Percentiles rank a stretch among this genome's conserved stretches.
phyloP scores from a whole-genome alignment of 2,113 vertebrate species.

The Thinocorus orbignyianus region DNA sequence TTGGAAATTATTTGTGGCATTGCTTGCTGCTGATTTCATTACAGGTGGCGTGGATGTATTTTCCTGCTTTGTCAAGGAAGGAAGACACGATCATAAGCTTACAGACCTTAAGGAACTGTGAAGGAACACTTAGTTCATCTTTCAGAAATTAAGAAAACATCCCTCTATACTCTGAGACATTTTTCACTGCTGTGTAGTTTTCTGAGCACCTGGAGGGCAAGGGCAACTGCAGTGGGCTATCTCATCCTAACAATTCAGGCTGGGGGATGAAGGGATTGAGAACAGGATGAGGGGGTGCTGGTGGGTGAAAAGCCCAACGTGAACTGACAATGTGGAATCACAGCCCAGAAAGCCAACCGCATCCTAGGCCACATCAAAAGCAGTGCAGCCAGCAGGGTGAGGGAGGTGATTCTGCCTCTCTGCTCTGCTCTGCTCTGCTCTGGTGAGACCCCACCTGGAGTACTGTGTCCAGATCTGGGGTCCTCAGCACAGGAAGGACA shows the following conservation, averaged over 20 bases:
- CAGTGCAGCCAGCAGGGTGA: not conserved
- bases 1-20: not conserved
- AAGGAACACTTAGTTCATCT: not conserved
- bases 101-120: not conserved
- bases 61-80: not conserved
- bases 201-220: not conserved
- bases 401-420: not conserved
- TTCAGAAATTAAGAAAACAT: not conserved
- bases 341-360: not conserved
- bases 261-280: not conserved
- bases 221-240: not conserved
- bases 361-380: not conserved
- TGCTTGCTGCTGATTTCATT: not conserved
- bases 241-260: not conserved
- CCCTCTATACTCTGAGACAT: not conserved
- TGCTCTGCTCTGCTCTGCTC: not conserved
- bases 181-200: not conserved
- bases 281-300: not conserved
- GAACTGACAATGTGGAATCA: not conserved
- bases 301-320: not conserved
- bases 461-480: not conserved
- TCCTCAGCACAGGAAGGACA: not conserved
- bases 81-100: not conserved
- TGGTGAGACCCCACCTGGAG: not conserved
- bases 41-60: not conserved